A percentile compares a stretch with the other conserved stretches of the same genome.
Evolutionary conservation across 2,797 vertebrate genomes (phyloP).

Genomic region (Austrolebias charrua): DNA sequence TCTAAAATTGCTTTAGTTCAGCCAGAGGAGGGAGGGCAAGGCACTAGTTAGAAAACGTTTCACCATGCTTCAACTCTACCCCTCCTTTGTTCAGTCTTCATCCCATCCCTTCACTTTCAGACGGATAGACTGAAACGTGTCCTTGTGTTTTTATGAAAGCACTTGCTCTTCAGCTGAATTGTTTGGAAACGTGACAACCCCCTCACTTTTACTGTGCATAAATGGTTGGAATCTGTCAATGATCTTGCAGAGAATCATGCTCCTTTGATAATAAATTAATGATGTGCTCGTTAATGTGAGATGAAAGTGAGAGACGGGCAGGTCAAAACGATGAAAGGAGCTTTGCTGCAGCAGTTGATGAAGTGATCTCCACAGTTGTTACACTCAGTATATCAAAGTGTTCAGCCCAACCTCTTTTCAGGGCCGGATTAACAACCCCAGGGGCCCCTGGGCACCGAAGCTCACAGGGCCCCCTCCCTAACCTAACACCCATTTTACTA

Average conservation of each 20-base stretch:
- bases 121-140: background rate
- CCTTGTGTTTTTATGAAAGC: conserved; percentile 9
- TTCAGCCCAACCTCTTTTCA: conserved; percentile 23
- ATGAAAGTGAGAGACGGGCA: conserved; percentile 67
- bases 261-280: conserved; percentile 76
- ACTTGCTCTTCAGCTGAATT: conserved; percentile 18
- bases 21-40: conserved; percentile 30
- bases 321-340: conserved; percentile 72
- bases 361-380: conserved; percentile 54
- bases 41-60: conserved; percentile 36
- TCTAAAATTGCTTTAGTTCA: conserved; percentile 31
- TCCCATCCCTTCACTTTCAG: conserved; percentile 16
- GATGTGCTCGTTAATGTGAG: conserved; percentile 55
- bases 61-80: conserved; percentile 60
- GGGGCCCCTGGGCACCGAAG: too few relatives aligned
- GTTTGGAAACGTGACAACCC: conserved; percentile 46
- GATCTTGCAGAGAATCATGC: conserved; percentile 39
- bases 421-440: too few relatives aligned
- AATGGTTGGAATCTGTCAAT: conserved; percentile 46
- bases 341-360: conserved; percentile 40
- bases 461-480: too few relatives aligned
- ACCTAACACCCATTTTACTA: too few relatives aligned
- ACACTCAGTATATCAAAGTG: conserved; percentile 56
- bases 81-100: conserved; percentile 39
- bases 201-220: conserved; percentile 15